These are phyloP conservation scores for Hybognathus amarus DNA, from an alignment of 2,797 vertebrate species.

Conservation along the genomic window DNA sequence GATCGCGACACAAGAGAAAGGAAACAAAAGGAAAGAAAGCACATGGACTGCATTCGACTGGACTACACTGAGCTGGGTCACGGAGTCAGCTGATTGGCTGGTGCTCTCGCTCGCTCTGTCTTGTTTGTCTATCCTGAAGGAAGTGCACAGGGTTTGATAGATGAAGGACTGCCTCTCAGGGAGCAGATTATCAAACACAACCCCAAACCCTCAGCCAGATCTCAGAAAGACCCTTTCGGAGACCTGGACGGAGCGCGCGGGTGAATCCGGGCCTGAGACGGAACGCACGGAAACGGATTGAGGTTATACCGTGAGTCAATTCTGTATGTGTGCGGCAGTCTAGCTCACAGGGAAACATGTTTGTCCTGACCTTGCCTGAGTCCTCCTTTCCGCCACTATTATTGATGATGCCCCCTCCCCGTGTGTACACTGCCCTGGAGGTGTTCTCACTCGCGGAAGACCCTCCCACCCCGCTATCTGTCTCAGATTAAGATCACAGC, in stretches of 20 bases:
- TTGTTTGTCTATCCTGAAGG: slow-evolving; percentile 13
- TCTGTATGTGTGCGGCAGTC: slow-evolving; percentile 8
- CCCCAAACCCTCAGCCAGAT: background rate
- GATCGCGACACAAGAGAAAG: slow-evolving; percentile 10
- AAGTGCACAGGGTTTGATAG: slow-evolving; percentile 15
- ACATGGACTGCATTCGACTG: background rate
- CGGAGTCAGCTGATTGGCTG: slow-evolving; percentile 21
- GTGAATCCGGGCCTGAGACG: background rate
- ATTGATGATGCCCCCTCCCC: slow-evolving; percentile 65
- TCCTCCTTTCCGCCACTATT: slow-evolving; percentile 67
- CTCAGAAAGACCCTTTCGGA: slow-evolving; percentile 12
- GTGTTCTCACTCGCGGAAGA: slow-evolving; percentile 1
- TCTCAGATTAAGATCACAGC: slow-evolving; percentile 39
- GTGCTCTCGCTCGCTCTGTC: slow-evolving; percentile 4
- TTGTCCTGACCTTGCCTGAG: slow-evolving; percentile 67
- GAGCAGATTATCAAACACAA: slow-evolving; percentile 40
- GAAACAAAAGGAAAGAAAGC: background rate
- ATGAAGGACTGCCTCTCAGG: slow-evolving; percentile 15
- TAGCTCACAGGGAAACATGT: slow-evolving; percentile 52
- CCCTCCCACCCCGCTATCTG: slow-evolving; percentile 25
- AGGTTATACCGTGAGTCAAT: slow-evolving; percentile 15
- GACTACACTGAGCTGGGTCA: slow-evolving; percentile 43
- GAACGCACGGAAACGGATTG: background rate
- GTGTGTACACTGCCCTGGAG: background rate
- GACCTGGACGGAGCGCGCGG: background rate